Percentiles rank a stretch among this genome's conserved stretches.
phyloP scores from a whole-genome alignment of 2,888 invertebrate species.

The Drosophila borealis region DNA sequence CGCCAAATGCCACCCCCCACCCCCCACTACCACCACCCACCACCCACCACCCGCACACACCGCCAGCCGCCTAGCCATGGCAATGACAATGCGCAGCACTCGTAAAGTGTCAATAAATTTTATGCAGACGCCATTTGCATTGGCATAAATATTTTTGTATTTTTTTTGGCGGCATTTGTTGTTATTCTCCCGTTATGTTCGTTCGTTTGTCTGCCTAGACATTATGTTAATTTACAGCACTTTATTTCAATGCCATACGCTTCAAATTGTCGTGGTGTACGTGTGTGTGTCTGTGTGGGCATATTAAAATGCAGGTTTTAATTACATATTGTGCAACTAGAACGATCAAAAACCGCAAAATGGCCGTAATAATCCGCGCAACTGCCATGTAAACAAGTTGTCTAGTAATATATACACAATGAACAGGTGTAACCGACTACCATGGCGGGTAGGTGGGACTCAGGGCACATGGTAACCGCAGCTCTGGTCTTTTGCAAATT shows the following conservation, averaged over 20 bases:
- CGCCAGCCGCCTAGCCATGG: constrained; percentile 42
- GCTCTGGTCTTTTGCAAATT: constrained; percentile 48
- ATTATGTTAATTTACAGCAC: constrained; percentile 75
- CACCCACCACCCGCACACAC: neutral
- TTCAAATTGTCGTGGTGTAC: constrained; percentile 7
- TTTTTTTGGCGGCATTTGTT: constrained; percentile 25
- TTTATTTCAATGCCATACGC: constrained; percentile 36
- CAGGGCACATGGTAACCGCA: neutral
- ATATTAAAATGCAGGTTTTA: constrained; percentile 61
- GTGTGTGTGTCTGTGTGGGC: neutral
- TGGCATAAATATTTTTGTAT: constrained; percentile 69
- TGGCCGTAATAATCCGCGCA: constrained; percentile 55
- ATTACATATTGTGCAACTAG: constrained; percentile 68
- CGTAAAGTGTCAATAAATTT: constrained; percentile 79
- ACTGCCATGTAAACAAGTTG: constrained; percentile 62
- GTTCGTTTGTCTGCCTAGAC: constrained; percentile 27
- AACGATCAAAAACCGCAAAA: constrained; percentile 58
- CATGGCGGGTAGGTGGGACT: neutral
- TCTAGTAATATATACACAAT: constrained; percentile 48
- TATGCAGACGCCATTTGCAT: constrained; percentile 79
- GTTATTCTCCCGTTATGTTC: constrained; percentile 23
- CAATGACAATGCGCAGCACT: constrained; percentile 66
- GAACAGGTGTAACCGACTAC: constrained; percentile 37
- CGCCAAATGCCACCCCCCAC: neutral
- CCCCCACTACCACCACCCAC: neutral